Evolutionary conservation across 2,113 vertebrate genomes (phyloP).

Genomic region (Apeltes quadracus): DNA sequence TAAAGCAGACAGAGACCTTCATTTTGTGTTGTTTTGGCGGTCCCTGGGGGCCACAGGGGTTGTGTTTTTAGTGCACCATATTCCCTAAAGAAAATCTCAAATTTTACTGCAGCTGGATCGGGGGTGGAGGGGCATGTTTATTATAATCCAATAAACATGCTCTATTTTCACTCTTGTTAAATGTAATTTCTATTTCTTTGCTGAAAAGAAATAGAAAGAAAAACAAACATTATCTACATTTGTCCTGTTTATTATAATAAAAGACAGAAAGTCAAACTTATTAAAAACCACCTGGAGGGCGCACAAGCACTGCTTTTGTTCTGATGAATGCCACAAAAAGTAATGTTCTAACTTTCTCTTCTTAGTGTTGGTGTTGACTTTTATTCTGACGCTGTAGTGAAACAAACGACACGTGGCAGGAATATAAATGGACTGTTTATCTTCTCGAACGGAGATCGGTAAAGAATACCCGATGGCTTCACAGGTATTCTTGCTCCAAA

Average conservation of each 20-base stretch:
- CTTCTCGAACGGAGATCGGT: too few species aligned
- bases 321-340: not conserved
- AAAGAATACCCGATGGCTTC: slow-evolving; percentile 32
- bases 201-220: not conserved
- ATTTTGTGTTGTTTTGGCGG: not conserved
- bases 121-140: too few species aligned
- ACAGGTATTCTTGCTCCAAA: slow-evolving; percentile 10
- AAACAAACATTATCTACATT: not conserved
- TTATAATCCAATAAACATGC: not conserved
- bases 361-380: not conserved
- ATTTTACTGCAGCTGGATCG: too few species aligned
- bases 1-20: not conserved
- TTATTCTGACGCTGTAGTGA: not conserved
- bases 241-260: slow-evolving; percentile 3
- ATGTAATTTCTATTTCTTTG: not conserved
- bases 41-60: not conserved
- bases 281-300: not conserved
- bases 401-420: slow-evolving; percentile 6
- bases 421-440: slow-evolving; percentile 11
- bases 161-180: not conserved
- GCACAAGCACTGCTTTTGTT: slow-evolving; percentile 3
- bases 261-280: not conserved
- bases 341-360: too few species aligned
- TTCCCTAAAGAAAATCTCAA: not conserved
- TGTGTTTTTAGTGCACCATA: not conserved